A percentile compares a stretch with the other conserved stretches of the same genome.
Evolutionary conservation across 1,140 invertebrate species (phyloP).

Genomic region (Drosophila auraria): DNA sequence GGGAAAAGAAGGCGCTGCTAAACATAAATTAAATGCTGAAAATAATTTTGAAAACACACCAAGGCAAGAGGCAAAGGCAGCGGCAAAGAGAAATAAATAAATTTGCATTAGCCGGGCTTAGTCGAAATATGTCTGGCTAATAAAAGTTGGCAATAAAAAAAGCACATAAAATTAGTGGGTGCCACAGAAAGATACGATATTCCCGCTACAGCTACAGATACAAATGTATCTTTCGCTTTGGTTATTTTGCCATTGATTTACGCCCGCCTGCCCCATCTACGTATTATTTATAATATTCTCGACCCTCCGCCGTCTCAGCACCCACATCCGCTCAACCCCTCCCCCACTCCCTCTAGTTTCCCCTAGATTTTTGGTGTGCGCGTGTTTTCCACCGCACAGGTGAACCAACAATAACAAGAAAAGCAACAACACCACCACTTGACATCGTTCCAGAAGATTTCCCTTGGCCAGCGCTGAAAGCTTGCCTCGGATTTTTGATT

Average conservation of each 20-base stretch:
- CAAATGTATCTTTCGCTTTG: conserved; percentile 60
- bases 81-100: conserved; percentile 69
- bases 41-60: conserved; percentile 57
- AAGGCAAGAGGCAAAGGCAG: conserved; percentile 8
- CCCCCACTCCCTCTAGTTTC: neutral
- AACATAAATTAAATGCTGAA: conserved; percentile 70
- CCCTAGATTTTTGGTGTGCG: conserved; percentile 45
- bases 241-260: conserved; percentile 74
- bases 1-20: conserved; percentile 14
- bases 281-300: conserved; percentile 73
- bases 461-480: conserved; percentile 5
- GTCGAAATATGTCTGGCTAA: conserved; percentile 79
- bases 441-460: conserved; percentile 51
- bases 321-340: conserved; percentile 8
- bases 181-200: conserved; percentile 24
- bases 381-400: conserved; percentile 66
- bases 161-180: conserved; percentile 78
- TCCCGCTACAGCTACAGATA: conserved; percentile 35
- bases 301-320: neutral
- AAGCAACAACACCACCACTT: conserved; percentile 46
- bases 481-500: conserved; percentile 28
- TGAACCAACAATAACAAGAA: conserved; percentile 54
- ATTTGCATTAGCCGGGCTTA: conserved; percentile 81
- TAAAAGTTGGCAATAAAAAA: conserved; percentile 80
- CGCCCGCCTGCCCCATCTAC: conserved; percentile 42